Conservation (phyloP, 2,888 invertebrate species). For the Protodeltote pygarga region DNA sequence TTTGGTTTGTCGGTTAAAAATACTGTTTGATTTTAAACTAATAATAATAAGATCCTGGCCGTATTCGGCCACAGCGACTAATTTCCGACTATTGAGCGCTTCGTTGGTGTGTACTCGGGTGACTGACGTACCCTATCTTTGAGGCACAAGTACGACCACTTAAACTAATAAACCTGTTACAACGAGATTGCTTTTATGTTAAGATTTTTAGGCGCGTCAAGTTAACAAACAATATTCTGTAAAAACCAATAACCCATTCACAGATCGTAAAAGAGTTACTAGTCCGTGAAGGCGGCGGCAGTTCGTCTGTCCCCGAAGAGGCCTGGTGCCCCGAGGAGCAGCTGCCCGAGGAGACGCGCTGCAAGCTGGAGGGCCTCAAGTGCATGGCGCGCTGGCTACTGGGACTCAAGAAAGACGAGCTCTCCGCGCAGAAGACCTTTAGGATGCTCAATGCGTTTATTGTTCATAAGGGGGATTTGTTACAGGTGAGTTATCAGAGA, state of each 20-base stretch:
- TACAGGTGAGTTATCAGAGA: constrained; percentile 86
- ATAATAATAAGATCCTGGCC: too few species aligned
- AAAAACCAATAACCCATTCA: neutral
- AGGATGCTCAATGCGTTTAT: constrained; percentile 98
- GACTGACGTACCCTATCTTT: too few species aligned
- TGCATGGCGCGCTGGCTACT: constrained; percentile 98
- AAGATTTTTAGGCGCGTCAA: too few species aligned
- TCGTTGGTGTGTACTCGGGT: too few species aligned
- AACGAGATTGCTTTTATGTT: too few species aligned
- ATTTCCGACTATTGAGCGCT: too few species aligned
- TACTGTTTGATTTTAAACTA: too few species aligned
- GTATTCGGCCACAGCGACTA: too few species aligned
- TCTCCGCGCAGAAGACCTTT: constrained; percentile 97
- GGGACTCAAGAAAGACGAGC: constrained; percentile 94
- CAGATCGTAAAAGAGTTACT: constrained; percentile 97
- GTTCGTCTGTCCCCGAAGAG: constrained; percentile 60
- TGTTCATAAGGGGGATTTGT: constrained; percentile 95
- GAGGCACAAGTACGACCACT: too few species aligned
- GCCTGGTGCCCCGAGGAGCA: constrained; percentile 95
- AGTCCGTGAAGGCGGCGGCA: constrained; percentile 91
- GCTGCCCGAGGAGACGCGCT: constrained; percentile 95
- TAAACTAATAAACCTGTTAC: too few species aligned
- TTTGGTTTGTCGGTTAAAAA: too few species aligned
- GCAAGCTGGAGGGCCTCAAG: constrained; percentile 97
- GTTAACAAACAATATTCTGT: neutral